Conservation (phyloP, 30 jellyfish, hydroid and myxozoan species). For the Chironex yamaguchii region DNA sequence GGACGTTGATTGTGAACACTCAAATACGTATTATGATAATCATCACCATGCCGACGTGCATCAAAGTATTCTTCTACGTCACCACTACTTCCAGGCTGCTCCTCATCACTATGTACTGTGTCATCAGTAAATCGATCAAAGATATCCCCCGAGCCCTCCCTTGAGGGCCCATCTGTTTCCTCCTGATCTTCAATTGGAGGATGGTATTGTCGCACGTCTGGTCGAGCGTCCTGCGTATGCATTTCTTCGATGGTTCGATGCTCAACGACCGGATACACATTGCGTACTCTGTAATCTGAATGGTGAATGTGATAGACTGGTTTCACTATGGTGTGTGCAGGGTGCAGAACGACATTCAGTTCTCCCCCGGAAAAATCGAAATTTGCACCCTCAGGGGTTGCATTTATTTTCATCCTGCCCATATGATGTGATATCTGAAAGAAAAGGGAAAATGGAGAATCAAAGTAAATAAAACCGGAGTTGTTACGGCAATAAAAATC, state of each 20-base stretch:
- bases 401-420: constrained; percentile 95
- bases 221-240: not conserved
- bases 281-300: not conserved
- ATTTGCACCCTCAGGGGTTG: constrained; percentile 96
- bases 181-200: not conserved
- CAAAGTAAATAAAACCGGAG: too few relatives aligned
- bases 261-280: not conserved
- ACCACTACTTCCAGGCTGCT: not conserved
- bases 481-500: too few relatives aligned
- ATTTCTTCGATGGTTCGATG: not conserved
- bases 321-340: constrained; percentile 85
- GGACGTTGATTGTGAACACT: not conserved
- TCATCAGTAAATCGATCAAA: not conserved
- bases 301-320: constrained; percentile 56
- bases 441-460: too few relatives aligned
- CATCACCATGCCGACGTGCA: not conserved
- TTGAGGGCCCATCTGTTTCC: not conserved
- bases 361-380: constrained; percentile 90
- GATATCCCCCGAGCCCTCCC: not conserved
- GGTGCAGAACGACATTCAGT: constrained; percentile 86
- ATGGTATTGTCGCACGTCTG: not conserved
- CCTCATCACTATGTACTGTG: not conserved
- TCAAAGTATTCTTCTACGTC: not conserved
- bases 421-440: constrained; percentile 82
- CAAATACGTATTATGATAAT: not conserved